Percentiles rank a stretch among this genome's conserved stretches.
Evolutionary conservation across 2,113 vertebrate genomes (phyloP).

Genomic region (Bujurquina vittata): DNA sequence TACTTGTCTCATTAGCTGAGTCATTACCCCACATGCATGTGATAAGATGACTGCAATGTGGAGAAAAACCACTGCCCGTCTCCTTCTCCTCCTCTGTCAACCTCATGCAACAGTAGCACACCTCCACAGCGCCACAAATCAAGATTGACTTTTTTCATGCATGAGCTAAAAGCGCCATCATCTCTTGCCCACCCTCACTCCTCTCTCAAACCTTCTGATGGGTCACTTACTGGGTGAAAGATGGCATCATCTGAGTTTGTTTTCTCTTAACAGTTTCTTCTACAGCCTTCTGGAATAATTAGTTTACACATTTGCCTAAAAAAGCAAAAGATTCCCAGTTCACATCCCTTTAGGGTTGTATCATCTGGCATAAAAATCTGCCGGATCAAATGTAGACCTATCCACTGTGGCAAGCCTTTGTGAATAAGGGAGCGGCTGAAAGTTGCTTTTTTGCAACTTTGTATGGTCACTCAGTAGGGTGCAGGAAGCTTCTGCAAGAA

Average conservation of each 20-base stretch:
- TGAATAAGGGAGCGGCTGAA: background rate
- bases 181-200: background rate
- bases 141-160: background rate
- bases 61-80: background rate
- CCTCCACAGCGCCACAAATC: background rate
- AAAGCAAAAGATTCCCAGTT: background rate
- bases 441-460: background rate
- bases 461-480: background rate
- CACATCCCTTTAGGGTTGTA: too few species aligned
- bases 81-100: background rate
- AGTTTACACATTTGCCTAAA: background rate
- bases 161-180: background rate
- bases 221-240: background rate
- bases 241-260: background rate
- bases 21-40: constrained; percentile 5
- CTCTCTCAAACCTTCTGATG: background rate
- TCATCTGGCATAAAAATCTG: too few species aligned
- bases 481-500: background rate
- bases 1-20: background rate
- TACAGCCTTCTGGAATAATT: background rate
- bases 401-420: background rate
- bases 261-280: background rate
- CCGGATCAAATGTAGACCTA: background rate
- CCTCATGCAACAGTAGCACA: background rate
- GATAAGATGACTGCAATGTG: background rate